These are phyloP conservation scores for Notothenia rossii DNA, from an alignment of 2,113 vertebrate genomes.

Conservation along the genomic window DNA sequence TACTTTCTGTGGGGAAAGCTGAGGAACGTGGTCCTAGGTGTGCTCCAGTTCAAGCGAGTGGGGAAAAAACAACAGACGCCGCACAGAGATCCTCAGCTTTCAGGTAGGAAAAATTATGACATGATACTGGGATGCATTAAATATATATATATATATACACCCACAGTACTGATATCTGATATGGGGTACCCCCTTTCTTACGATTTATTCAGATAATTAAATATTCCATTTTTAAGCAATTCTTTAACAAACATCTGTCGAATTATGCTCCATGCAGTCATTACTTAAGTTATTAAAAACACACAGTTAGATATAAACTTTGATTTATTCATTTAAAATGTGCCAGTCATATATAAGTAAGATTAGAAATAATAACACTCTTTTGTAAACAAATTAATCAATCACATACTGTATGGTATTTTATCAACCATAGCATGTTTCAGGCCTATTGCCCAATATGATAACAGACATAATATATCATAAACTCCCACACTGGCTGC, in stretches of 20 bases:
- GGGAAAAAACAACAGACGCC: slow-evolving; percentile 86
- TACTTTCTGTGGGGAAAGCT: slow-evolving; percentile 98
- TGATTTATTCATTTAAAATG: slow-evolving; percentile 4
- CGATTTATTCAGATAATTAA: not conserved
- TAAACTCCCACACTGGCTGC: not conserved
- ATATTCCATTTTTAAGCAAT: not conserved
- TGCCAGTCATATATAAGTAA: not conserved
- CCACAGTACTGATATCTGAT: not conserved
- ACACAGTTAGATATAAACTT: not conserved
- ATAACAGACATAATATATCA: not conserved
- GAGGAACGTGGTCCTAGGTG: slow-evolving; percentile 93
- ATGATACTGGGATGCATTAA: not conserved
- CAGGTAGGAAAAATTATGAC: slow-evolving; percentile 83
- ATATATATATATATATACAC: no score
- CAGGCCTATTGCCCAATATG: not conserved
- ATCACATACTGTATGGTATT: not conserved
- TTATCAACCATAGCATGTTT: not conserved
- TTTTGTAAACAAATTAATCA: not conserved
- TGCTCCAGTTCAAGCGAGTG: slow-evolving; percentile 94
- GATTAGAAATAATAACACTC: not conserved
- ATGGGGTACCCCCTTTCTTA: not conserved
- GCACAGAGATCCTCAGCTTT: slow-evolving; percentile 84
- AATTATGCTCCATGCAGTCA: not conserved
- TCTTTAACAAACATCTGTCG: slow-evolving; percentile 1
- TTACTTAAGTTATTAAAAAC: not conserved